phyloP scores from a whole-genome alignment of 2,113 vertebrate species.

The Urocynchramus pylzowi region DNA sequence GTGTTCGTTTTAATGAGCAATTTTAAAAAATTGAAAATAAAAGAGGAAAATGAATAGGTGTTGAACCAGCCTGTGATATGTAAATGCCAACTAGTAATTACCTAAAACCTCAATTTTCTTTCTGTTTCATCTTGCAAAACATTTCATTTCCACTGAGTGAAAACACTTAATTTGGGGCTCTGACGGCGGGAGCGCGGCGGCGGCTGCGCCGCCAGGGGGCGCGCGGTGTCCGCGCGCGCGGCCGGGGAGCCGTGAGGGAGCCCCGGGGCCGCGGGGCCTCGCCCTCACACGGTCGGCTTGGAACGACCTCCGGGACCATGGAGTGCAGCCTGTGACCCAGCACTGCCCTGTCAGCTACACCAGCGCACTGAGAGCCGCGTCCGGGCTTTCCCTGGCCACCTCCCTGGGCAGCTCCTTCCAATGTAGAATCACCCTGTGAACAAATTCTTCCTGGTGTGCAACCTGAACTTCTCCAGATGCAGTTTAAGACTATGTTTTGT shows the following conservation, averaged over 20 bases:
- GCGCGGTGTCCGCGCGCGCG: conserved; percentile 18
- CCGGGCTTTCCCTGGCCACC: not conserved
- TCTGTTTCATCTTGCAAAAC: conserved; percentile 85
- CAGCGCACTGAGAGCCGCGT: rapidly evolving
- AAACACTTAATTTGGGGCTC: conserved; percentile 77
- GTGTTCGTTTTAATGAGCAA: conserved; percentile 82
- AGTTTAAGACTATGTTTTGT: not conserved
- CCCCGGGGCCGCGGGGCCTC: too few species aligned
- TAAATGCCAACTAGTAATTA: conserved; percentile 87
- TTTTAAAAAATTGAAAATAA: conserved; percentile 85
- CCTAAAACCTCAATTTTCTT: conserved; percentile 85
- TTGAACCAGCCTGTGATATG: conserved; percentile 85
- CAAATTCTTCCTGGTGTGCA: not conserved
- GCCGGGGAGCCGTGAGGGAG: not conserved
- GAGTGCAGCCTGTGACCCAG: not conserved
- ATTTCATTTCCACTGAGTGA: conserved; percentile 81
- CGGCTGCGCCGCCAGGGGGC: conserved; percentile 66
- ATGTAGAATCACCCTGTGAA: not conserved
- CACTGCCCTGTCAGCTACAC: rapidly evolving
- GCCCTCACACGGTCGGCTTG: rapidly evolving
- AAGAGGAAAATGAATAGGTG: conserved; percentile 86
- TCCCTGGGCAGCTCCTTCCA: not conserved
- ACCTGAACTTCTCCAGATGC: not conserved
- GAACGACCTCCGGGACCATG: rapidly evolving
- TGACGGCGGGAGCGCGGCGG: not conserved